Conservation (phyloP, 64 coral and sea anemone genomes). For the Montipora cactus region DNA sequence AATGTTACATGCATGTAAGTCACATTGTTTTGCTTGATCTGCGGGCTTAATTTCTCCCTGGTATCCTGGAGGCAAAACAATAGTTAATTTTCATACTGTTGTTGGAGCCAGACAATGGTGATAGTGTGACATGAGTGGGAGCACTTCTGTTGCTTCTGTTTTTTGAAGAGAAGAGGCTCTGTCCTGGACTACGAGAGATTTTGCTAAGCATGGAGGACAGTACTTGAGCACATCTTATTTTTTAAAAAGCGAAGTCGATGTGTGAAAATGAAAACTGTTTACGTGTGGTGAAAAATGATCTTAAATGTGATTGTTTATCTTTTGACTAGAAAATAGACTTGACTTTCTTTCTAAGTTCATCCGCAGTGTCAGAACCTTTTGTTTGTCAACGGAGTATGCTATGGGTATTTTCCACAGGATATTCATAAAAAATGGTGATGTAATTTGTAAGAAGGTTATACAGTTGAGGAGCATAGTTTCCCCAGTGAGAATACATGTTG, state of each 20-base stretch:
- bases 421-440: constrained; percentile 64
- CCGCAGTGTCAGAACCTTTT: constrained; percentile 61
- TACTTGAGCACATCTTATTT: constrained; percentile 49
- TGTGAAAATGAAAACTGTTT: constrained; percentile 45
- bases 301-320: constrained; percentile 45
- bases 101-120: constrained; percentile 8
- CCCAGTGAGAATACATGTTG: too few relatives aligned
- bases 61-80: constrained; percentile 39
- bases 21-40: constrained; percentile 41
- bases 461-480: constrained; percentile 45
- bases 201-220: constrained; percentile 49
- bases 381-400: constrained; percentile 65
- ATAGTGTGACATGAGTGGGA: constrained; percentile 8
- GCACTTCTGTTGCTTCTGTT: neutral
- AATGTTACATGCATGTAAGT: constrained; percentile 48
- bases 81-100: neutral
- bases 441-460: constrained; percentile 39
- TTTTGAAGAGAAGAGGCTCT: constrained; percentile 19
- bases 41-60: constrained; percentile 25
- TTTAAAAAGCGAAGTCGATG: constrained; percentile 40
- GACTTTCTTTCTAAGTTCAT: constrained; percentile 56
- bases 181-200: constrained; percentile 19
- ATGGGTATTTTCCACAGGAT: constrained; percentile 70
- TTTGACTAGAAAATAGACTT: constrained; percentile 68
- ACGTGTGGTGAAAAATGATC: constrained; percentile 28